These are phyloP conservation scores for Falco rusticolus DNA, from an alignment of 2,797 vertebrate genomes.

Conservation along the genomic window DNA sequence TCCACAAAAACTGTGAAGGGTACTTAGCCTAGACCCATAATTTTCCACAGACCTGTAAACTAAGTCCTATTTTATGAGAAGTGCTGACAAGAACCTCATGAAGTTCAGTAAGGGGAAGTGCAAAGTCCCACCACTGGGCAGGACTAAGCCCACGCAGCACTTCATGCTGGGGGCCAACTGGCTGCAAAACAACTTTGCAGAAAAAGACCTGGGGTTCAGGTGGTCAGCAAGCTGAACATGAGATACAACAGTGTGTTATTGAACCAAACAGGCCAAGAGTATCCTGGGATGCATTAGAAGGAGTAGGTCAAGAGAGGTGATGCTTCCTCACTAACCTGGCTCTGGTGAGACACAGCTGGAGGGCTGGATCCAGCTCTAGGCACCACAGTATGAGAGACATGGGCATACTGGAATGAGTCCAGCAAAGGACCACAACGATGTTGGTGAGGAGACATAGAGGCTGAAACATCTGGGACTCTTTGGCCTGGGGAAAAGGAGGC, in stretches of 20 bases:
- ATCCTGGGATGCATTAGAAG: background rate
- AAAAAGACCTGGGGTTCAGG: background rate
- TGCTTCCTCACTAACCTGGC: accelerated
- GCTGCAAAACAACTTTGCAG: background rate
- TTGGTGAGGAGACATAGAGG: background rate
- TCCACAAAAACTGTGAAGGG: background rate
- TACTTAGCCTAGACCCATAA: background rate
- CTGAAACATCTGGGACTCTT: background rate
- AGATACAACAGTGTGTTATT: background rate
- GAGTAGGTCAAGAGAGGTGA: background rate
- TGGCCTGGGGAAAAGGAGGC: background rate
- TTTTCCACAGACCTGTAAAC: background rate
- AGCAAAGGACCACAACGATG: background rate
- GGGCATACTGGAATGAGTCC: background rate
- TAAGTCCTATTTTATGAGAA: background rate
- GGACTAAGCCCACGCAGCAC: background rate
- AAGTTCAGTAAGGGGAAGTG: background rate
- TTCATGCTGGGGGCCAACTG: accelerated
- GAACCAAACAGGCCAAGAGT: background rate
- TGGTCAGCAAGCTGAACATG: background rate
- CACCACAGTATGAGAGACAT: background rate
- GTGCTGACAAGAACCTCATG: background rate
- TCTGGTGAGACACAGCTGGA: background rate
- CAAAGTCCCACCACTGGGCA: background rate
- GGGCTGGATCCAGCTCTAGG: background rate